Base-by-base conservation (phyloP, 1,140 invertebrate species). In the Homarus americanus region DNA sequence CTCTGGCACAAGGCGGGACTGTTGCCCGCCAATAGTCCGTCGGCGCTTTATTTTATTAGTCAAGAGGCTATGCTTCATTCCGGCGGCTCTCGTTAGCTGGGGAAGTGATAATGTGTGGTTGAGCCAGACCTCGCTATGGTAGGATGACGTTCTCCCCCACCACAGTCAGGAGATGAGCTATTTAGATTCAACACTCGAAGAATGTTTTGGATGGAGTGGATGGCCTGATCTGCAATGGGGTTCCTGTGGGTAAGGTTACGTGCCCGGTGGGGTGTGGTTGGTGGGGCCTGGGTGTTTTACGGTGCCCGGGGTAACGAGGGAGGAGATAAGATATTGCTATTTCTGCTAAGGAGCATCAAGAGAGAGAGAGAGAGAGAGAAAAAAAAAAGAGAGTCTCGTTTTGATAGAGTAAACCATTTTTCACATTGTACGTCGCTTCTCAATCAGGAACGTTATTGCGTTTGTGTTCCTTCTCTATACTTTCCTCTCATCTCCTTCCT, bases 11-110 rank as follows among this genome's bases (percentile, higher is more conserved):
- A 79, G 76, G 76, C 76, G 4, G 28, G 38, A 41, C 76, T 79
- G 76, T 79, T 79, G 44, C 20, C 76, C 28, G 24, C 76, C 76
- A 79, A 79, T 44, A 79, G 76, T 79, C 76, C 40, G 76, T 49
- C 40, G 44, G 76, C 32, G 76, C 76, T 79, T 79, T 79, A 79
- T 79, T 79, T 79, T 79, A 79, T 79, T 79, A 79, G 76, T n/a
- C 15, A n/a, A 79, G 76, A 79, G 76, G 40, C 76, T 38, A 36
- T 44, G 40, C 76, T 79, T 44, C 38, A 44, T 44, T 79, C 76
- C 76, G 76, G 76, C 76, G 76, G 76, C 76, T 79, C 40, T 41
- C 76, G 76, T 79, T 79, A 79, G 76, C 76, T 44, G 41, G 40
- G 76, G 76, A 36, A 44, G 40, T 79, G 76, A 79, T 79, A 44